phyloP scores from a whole-genome alignment of 2,888 invertebrate species.

The Choristoneura rosaceana region DNA sequence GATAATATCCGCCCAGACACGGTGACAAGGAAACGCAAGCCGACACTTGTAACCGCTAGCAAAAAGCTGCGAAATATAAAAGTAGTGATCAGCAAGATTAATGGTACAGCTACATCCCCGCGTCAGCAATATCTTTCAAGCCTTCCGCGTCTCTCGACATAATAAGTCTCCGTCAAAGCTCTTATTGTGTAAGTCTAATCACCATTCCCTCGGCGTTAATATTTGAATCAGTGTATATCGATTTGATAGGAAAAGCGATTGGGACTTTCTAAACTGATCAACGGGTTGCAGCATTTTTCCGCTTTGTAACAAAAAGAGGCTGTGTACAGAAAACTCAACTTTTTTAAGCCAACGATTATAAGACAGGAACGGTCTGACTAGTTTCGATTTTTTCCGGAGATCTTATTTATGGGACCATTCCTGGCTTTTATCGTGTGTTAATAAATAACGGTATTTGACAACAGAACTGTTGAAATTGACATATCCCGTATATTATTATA shows the following conservation, averaged over 20 bases:
- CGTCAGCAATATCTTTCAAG: slow-evolving; percentile 50
- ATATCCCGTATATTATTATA: too few species aligned
- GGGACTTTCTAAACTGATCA: not conserved
- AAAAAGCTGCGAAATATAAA: slow-evolving; percentile 39
- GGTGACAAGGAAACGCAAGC: slow-evolving; percentile 22
- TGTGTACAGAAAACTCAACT: too few species aligned
- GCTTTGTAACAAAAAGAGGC: too few species aligned
- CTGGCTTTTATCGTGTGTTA: too few species aligned
- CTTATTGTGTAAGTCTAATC: slow-evolving; percentile 38
- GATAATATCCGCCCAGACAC: slow-evolving; percentile 28
- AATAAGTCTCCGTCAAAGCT: slow-evolving; percentile 39
- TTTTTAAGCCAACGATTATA: not conserved
- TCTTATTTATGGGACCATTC: too few species aligned
- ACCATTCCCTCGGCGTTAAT: slow-evolving; percentile 31
- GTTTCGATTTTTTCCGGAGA: too few species aligned
- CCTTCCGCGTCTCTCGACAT: slow-evolving; percentile 49
- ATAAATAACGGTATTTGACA: too few species aligned
- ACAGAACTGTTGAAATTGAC: too few species aligned
- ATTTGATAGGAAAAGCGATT: slow-evolving; percentile 7
- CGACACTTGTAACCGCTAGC: slow-evolving; percentile 35
- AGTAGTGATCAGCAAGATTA: slow-evolving; percentile 53
- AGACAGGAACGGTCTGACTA: too few species aligned
- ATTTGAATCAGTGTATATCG: not conserved
- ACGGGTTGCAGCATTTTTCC: too few species aligned
- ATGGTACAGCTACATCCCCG: slow-evolving; percentile 51